Percentiles rank a stretch among this genome's conserved stretches.
phyloP scores from a whole-genome alignment of 2,797 vertebrate genomes.

The Rhyacichthys aspro region DNA sequence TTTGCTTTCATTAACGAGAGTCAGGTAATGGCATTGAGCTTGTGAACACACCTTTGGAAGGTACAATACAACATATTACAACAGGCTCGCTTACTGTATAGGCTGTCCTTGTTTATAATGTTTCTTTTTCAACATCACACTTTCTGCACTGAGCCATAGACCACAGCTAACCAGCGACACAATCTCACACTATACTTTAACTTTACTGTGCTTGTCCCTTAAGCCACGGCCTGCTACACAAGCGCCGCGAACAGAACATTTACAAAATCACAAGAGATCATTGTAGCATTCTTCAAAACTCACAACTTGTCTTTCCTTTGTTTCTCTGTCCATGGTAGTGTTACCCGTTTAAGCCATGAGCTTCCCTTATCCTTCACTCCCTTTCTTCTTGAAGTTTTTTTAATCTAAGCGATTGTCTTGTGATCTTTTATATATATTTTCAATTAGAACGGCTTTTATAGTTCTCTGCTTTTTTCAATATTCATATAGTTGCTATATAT shows the following conservation, averaged over 20 bases:
- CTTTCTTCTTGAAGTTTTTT: conserved; percentile 58
- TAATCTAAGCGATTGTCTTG: conserved; percentile 85
- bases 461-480: conserved; percentile 83
- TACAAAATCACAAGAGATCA: conserved; percentile 64
- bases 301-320: conserved; percentile 39
- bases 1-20: conserved; percentile 50
- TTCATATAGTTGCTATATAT: conserved; percentile 86
- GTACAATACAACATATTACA: conserved; percentile 77
- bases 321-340: conserved; percentile 58
- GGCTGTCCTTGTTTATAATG: conserved; percentile 57
- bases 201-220: conserved; percentile 71
- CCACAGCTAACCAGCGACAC: conserved; percentile 69
- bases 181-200: conserved; percentile 67
- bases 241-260: conserved; percentile 42
- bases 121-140: conserved; percentile 71
- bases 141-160: conserved; percentile 69
- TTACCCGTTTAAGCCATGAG: conserved; percentile 67
- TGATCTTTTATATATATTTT: conserved; percentile 82
- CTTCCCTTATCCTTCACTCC: conserved; percentile 47
- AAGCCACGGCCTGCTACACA: conserved; percentile 45
- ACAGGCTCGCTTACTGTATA: conserved; percentile 71
- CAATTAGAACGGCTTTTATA: conserved; percentile 83
- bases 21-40: conserved; percentile 61
- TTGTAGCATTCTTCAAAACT: conserved; percentile 47
- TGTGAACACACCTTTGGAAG: conserved; percentile 73